These are phyloP conservation scores for Chelonus insularis DNA, from an alignment of 1,140 invertebrate genomes.

Conservation along the genomic window DNA sequence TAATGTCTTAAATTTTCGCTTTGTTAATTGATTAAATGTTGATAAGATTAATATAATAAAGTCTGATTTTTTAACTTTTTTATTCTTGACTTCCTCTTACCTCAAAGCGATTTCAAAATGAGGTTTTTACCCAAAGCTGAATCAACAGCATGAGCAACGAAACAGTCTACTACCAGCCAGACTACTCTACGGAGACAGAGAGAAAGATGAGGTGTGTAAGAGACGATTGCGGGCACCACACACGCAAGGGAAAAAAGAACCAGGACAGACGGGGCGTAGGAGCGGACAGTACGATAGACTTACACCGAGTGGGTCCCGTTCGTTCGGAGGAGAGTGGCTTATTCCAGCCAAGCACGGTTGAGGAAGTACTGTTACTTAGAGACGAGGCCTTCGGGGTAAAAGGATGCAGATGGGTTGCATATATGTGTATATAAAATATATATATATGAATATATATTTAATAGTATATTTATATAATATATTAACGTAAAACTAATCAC, in stretches of 20 bases:
- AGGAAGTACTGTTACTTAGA: slow-evolving; percentile 15
- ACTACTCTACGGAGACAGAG: neutral
- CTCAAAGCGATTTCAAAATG: neutral
- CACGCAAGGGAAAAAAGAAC: neutral
- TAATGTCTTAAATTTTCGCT: no score
- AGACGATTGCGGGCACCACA: neutral
- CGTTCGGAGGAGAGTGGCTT: slow-evolving; percentile 4
- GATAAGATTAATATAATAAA: no score
- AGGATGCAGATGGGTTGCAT: neutral
- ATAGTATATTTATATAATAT: neutral
- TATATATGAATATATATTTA: neutral
- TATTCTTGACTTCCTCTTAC: no score
- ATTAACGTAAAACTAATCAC: no score
- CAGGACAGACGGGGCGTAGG: slow-evolving; percentile 9
- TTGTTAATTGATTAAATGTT: no score
- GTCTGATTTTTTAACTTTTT: neutral
- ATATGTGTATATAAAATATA: neutral
- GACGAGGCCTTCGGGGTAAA: slow-evolving; percentile 12
- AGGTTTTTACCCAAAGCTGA: neutral
- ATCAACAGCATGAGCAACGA: neutral
- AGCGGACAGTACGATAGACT: slow-evolving; percentile 8
- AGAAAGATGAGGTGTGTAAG: neutral
- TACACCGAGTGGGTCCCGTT: slow-evolving; percentile 5
- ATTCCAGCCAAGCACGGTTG: neutral
- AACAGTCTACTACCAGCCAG: neutral